Conservation (phyloP, 2,888 invertebrate genomes). For the Chrysolina haemoptera region DNA sequence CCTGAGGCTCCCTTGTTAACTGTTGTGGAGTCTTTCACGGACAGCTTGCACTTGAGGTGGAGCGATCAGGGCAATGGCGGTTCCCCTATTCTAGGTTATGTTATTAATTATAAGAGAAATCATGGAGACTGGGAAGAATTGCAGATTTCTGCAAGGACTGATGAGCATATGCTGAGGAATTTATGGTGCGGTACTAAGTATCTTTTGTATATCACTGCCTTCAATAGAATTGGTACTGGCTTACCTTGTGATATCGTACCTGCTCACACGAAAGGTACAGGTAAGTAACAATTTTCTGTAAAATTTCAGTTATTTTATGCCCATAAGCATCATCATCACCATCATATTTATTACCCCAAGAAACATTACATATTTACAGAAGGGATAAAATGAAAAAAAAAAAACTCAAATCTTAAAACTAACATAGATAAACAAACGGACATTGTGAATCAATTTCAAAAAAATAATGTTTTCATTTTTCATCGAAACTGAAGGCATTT, state of each 20-base stretch:
- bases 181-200: conserved; percentile 92
- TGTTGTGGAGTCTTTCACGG: conserved; percentile 86
- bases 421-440: too few species aligned
- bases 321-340: too few species aligned
- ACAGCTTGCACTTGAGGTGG: conserved; percentile 86
- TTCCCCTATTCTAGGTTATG: conserved; percentile 86
- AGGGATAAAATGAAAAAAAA: too few species aligned
- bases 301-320: too few species aligned
- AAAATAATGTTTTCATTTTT: too few species aligned
- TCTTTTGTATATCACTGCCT: conserved; percentile 91
- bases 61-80: conserved; percentile 84
- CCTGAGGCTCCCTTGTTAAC: conserved; percentile 88
- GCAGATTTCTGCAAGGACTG: conserved; percentile 86
- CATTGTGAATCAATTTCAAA: too few species aligned
- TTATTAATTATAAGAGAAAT: conserved; percentile 91
- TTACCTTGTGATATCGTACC: conserved; percentile 91
- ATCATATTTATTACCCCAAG: too few species aligned
- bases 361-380: too few species aligned
- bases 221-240: conserved; percentile 91
- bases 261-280: conserved; percentile 86
- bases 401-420: too few species aligned
- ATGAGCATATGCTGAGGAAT: conserved; percentile 84
- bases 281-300: conserved; percentile 63
- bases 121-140: conserved; percentile 94
- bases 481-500: too few species aligned